Evolutionary conservation across 2,888 invertebrate genomes (phyloP), one percentile per base, ranked within the genome.

Genomic region (Sicus ferrugineus): DNA sequence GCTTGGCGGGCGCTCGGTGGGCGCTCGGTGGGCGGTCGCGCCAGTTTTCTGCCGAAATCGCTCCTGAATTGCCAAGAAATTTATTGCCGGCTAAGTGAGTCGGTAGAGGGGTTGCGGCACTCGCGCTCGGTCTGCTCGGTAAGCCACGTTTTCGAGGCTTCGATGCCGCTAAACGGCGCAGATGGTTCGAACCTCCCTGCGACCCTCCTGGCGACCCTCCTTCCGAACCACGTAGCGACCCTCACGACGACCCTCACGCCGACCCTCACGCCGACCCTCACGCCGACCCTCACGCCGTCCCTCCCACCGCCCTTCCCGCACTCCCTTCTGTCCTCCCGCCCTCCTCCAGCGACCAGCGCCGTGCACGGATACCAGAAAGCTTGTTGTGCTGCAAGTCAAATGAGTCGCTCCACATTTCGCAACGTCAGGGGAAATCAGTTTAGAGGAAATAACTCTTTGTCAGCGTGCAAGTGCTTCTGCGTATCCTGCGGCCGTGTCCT

Each of bases 371-470:
- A n/a, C n/a, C n/a, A 34, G 3, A 52, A 52, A 52, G 4, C 23
- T 2, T 21, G 6, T 54, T 26, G 26, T 9, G 46, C 42, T 42
- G 46, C 38, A 54, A 66, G 56, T 42, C 30, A 56, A 66, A 54
- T 54, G 66, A 42, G 19, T 38, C n/a, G 16, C 31, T 50, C 50
- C 42, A 66, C 38, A 56, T 66, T 66, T 66, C 11, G 56, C 66
- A n/a, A 56, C 28, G 56, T 65, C 66, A 38, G 23, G 66, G 66
- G 66, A 66, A 66, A 66, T 66, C 58, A 66, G 42, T 54, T 28
- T 42, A 1, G 30, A 19, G 31, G 30, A 19, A 52, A 28, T 30
- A 50, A 64, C 48, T 30, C 30, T 26, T 64, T 50, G 50, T 64
- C 34, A 61, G 42, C 14, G 42, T 1, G 2, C 7, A 34, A 34